A percentile compares a stretch with the other conserved stretches of the same genome.
These are phyloP conservation scores for Ormyrus pomaceus DNA, from an alignment of 2,888 invertebrate genomes.

Conservation along the genomic window DNA sequence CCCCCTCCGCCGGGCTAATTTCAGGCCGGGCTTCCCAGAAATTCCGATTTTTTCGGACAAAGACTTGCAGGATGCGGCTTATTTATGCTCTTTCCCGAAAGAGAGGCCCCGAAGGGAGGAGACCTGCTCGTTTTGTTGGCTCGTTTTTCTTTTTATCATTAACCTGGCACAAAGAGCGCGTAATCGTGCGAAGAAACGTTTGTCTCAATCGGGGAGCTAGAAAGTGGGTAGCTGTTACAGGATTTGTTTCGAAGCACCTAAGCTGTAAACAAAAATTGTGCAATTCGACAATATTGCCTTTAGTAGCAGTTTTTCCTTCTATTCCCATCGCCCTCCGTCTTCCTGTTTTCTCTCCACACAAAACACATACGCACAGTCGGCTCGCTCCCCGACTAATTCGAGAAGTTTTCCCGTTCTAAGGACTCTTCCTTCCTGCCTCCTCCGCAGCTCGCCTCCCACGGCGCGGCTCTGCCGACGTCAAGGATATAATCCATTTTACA, in stretches of 20 bases:
- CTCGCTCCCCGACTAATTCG: slow-evolving; percentile 9
- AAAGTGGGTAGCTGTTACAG: too few species aligned
- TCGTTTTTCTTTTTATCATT: neutral
- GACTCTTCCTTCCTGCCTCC: neutral
- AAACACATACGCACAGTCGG: neutral
- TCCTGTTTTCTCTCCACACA: slow-evolving; percentile 10
- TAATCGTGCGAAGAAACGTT: neutral
- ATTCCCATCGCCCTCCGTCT: neutral
- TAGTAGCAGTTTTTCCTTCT: neutral
- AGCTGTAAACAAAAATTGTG: too few species aligned
- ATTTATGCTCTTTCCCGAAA: neutral
- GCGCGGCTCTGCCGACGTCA: neutral
- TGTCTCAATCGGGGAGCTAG: neutral
- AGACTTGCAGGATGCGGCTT: too few species aligned
- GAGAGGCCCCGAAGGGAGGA: neutral
- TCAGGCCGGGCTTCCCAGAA: too few species aligned
- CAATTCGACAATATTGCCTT: too few species aligned
- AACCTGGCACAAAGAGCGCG: neutral
- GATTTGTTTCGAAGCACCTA: too few species aligned
- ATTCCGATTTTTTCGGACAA: too few species aligned
- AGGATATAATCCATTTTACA: neutral
- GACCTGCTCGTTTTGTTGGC: neutral
- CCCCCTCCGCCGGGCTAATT: neutral
- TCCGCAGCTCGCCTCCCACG: neutral
- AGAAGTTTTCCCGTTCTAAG: slow-evolving; percentile 1